These are phyloP conservation scores for Alentia gelatinosa DNA, from an alignment of 2,888 invertebrate species.

Conservation along the genomic window DNA sequence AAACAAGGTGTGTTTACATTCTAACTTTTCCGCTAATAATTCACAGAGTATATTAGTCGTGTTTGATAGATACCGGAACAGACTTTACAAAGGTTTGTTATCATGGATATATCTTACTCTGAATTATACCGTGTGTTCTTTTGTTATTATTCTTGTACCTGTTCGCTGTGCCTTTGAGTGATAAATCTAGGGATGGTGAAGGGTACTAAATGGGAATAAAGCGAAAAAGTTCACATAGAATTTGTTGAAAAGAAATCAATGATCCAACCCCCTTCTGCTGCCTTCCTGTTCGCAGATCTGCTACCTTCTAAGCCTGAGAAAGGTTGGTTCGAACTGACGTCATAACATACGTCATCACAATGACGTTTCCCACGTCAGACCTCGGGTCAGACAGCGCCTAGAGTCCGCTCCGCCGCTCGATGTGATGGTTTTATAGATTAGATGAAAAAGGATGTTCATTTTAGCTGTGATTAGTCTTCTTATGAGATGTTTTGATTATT, in stretches of 20 bases:
- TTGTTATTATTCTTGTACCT: too few species aligned
- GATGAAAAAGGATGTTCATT: neutral
- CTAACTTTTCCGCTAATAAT: too few species aligned
- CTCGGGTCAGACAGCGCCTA: neutral
- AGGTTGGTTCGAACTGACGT: conserved; percentile 13
- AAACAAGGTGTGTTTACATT: too few species aligned
- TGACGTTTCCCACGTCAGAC: neutral
- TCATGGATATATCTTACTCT: too few species aligned
- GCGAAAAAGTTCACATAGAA: neutral
- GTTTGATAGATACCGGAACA: too few species aligned
- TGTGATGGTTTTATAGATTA: conserved; percentile 13
- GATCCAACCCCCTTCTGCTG: conserved; percentile 29
- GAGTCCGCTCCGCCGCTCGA: neutral
- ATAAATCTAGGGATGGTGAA: too few species aligned
- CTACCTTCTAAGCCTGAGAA: conserved; percentile 38
- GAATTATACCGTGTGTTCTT: too few species aligned
- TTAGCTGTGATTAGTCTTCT: neutral
- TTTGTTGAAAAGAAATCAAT: neutral
- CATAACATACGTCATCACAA: neutral
- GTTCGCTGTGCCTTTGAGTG: too few species aligned
- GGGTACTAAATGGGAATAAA: too few species aligned
- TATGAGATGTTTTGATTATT: neutral
- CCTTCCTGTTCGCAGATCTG: conserved; percentile 46
- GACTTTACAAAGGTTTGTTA: too few species aligned
- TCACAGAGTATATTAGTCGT: too few species aligned